These are phyloP conservation scores for Chrysochloris asiatica DNA, from an alignment of 2,113 vertebrate genomes.

Conservation along the genomic window DNA sequence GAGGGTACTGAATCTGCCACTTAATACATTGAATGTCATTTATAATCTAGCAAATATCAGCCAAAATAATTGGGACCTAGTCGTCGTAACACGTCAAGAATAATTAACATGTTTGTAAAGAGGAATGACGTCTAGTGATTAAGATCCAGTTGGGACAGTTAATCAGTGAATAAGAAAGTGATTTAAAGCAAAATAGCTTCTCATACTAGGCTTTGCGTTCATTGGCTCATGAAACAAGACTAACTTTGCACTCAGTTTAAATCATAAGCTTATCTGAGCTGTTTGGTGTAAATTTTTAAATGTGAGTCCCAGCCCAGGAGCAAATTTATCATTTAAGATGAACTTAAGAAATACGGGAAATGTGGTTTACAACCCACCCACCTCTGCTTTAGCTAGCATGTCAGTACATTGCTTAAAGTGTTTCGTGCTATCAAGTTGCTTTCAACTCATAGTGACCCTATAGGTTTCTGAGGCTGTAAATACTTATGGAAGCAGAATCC, in stretches of 20 bases:
- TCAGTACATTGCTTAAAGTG: too few species aligned
- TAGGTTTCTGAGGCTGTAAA: background rate
- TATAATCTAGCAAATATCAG: background rate
- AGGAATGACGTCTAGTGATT: constrained; percentile 16
- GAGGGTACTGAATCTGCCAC: background rate
- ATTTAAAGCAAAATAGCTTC: background rate
- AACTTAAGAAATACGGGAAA: background rate
- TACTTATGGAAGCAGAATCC: too few species aligned
- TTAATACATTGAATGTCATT: background rate
- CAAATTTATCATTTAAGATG: background rate
- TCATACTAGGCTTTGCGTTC: background rate
- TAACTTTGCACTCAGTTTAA: background rate
- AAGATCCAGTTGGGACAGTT: background rate
- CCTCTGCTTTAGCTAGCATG: too few species aligned
- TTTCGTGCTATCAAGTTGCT: too few species aligned
- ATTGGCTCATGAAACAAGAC: background rate
- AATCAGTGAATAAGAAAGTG: background rate
- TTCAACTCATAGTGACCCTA: too few species aligned
- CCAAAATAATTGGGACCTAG: background rate
- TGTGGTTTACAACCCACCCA: background rate
- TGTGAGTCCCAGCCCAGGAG: background rate
- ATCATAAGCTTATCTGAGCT: background rate
- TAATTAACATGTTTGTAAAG: background rate
- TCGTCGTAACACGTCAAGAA: background rate
- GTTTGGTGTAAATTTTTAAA: background rate